Base-by-base conservation (phyloP, 2,797 vertebrate species). In the Acanthurus lineatus region DNA sequence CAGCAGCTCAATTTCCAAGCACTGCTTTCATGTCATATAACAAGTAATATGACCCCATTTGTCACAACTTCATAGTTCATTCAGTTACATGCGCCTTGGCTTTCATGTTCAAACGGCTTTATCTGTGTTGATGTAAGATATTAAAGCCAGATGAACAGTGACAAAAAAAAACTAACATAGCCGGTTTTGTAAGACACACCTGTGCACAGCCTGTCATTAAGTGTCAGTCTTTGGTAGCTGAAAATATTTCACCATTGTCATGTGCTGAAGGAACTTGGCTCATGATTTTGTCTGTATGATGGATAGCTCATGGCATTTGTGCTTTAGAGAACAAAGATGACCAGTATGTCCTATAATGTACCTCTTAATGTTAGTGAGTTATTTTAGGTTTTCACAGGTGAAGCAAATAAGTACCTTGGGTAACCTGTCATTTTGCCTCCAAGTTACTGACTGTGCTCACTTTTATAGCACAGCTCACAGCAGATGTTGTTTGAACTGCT, bases 401-500 rank as follows among this genome's bases (percentile, higher is more conserved):
- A 40, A 17, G 10, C 40, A 22, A 2, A 40, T 49, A 6, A 20
- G 17, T 20, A 11, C 7, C 42, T 22, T 19, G 17, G 12, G 9
- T 20, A 67, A 74, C 53, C 35, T 60, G 40, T 57, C 9, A 51
- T 78, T 59, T 17, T 17, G 14, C 4, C 20, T 52, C 28, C 14
- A 12, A 42, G 20, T 8, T 17, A 2, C 11, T 1, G n/a, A 3
- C 6, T 25, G 25, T 17, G 6, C 28, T 58, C 2, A 12, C 22
- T 53, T 45, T 53, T 11, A 22, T 19, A 19, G 40, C 35, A 10
- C 22, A n/a, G 19, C 25, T 57, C 12, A 16, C 54, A 52, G 47
- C 48, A 59, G 63, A 69, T 45, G 69, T 38, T 74, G 53, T 56
- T 67, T 61, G n/a, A 44, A 16, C 11, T 32, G 56, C 60, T 51